phyloP scores from a whole-genome alignment of 2,797 vertebrate species.

The Myripristis murdjan region DNA sequence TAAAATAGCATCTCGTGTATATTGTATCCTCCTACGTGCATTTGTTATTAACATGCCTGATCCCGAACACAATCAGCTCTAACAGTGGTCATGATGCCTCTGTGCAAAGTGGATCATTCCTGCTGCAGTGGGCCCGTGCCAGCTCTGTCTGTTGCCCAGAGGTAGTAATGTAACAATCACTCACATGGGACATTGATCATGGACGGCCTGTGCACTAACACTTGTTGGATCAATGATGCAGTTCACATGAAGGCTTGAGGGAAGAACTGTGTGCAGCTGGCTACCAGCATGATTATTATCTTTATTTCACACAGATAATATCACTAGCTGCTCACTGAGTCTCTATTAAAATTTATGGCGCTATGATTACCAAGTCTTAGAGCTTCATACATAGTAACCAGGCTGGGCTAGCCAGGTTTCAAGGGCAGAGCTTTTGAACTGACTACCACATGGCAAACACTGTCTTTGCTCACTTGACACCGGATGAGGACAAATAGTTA shows the following conservation, averaged over 20 bases:
- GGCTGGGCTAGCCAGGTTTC: background rate
- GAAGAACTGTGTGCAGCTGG: background rate
- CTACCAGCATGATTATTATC: constrained; percentile 20
- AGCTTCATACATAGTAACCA: constrained; percentile 23
- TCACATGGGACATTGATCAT: constrained; percentile 73
- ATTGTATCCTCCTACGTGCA: background rate
- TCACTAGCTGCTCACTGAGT: constrained; percentile 34
- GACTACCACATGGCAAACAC: background rate
- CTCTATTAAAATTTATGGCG: background rate
- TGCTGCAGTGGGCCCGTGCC: constrained; percentile 56
- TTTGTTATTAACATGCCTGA: background rate
- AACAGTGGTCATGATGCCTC: background rate
- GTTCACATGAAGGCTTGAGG: constrained; percentile 24
- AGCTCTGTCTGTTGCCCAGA: constrained; percentile 52
- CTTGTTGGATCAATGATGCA: constrained; percentile 56
- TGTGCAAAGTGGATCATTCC: constrained; percentile 6
- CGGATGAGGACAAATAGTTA: constrained; percentile 3
- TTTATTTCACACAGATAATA: constrained; percentile 33
- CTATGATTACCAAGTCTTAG: too few relatives aligned
- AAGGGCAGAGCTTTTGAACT: background rate
- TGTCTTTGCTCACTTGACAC: constrained; percentile 8
- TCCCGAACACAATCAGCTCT: background rate
- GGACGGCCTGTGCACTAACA: constrained; percentile 20
- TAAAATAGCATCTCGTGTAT: background rate
- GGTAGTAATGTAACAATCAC: constrained; percentile 60